Base-by-base conservation (phyloP, 1,140 invertebrate species). In the Oncopeltus fasciatus region DNA sequence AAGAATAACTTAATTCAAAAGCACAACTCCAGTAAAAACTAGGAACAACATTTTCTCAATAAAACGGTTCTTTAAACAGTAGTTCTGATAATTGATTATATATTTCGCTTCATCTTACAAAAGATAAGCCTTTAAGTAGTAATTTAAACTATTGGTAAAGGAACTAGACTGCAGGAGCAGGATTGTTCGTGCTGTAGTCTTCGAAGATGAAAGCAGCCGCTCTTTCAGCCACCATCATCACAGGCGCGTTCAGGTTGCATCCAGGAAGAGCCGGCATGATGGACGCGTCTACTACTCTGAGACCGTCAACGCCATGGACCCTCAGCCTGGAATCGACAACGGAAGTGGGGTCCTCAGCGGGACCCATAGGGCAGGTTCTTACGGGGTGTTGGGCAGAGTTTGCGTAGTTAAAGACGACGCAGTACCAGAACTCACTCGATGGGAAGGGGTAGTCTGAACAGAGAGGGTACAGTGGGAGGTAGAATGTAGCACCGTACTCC, bases 401-500 rank as follows among this genome's bases (percentile, higher is more conserved):
- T 2, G 53, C 4, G 27, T 57, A 57, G 8, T 26, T 57, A 4
- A 9, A 26, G 18, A 28, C 27, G 4, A 57, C 2, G 16, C 53
- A 57, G 18, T 57, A n/a, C 2, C 16, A 26, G 20, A 21, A 57
- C 27, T 21, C n/a, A 57, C 20, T 2, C 20, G 18, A 24, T 57
- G n/a, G 14, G 14, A 4, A 2, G 46, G 21, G 21, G n/a, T 18
- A 14, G 46, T 18, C 3, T 47, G 85, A 79, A 69, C 91, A 94
- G 0, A 83, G 88, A 0, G 90, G 90, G 75, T 92, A 78, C 0
- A 85, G 83, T 21, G 88, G 86, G 2, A 80, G 83, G 47, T 89
- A 81, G 0, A 87, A 83, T 51, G 38, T 43, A 43, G 38, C 11
- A 43, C n/a, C n/a, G 27, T 57, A 8, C 5, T 21, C 4, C 4